Conservation (phyloP, 2,888 invertebrate species). For the Lycocerus yunnanus region DNA sequence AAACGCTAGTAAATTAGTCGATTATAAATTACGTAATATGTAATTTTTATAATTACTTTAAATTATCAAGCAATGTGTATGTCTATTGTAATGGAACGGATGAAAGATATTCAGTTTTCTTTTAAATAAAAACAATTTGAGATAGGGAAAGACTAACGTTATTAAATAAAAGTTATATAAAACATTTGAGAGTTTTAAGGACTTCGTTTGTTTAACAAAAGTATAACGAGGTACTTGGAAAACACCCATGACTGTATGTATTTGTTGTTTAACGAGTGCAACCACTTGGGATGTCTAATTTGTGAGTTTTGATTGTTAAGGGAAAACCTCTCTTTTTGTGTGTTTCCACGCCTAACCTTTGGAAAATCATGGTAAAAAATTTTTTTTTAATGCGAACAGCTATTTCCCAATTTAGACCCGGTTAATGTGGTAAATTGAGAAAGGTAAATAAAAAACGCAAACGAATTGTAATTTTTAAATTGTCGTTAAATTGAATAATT, state of each 20-base stretch:
- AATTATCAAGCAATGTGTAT: background rate
- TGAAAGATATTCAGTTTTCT: background rate
- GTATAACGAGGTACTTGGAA: background rate
- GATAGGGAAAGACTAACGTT: background rate
- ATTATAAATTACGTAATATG: background rate
- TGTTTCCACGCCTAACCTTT: background rate
- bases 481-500: background rate
- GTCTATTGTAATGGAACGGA: too few species aligned
- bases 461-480: background rate
- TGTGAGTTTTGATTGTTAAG: background rate
- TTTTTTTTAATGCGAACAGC: background rate
- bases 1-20: too few species aligned
- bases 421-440: background rate
- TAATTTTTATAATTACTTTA: background rate
- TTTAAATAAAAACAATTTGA: background rate
- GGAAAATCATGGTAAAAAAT: background rate
- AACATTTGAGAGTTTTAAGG: background rate
- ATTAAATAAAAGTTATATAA: background rate
- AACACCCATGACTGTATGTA: background rate
- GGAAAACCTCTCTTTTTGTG: background rate
- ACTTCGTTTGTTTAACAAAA: background rate
- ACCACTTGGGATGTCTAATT: background rate
- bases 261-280: background rate
- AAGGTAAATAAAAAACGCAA: background rate
- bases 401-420: background rate